phyloP scores from a whole-genome alignment of 2,888 invertebrate genomes.

The Ctena decussata region DNA sequence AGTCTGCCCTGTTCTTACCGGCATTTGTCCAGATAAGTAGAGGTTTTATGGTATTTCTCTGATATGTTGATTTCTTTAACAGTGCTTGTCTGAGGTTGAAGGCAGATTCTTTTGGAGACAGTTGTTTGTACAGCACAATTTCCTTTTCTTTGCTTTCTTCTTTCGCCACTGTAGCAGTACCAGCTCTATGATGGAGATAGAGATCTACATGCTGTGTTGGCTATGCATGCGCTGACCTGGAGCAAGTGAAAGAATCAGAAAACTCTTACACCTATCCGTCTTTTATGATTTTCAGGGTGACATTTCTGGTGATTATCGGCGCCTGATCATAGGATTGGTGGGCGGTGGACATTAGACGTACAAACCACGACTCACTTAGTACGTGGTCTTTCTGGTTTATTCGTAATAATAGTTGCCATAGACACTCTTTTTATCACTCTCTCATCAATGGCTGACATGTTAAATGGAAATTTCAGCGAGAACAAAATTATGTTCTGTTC shows the following conservation, averaged over 20 bases:
- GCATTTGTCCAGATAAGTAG: no score
- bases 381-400: neutral
- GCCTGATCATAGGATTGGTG: conserved; percentile 70
- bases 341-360: conserved; percentile 45
- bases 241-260: no score
- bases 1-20: no score
- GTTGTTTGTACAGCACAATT: neutral
- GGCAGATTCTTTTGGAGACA: neutral
- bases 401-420: no score
- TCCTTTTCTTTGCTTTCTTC: neutral
- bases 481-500: no score
- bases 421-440: no score
- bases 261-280: neutral
- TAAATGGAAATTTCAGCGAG: no score
- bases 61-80: no score
- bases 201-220: neutral
- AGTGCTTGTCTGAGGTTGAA: no score
- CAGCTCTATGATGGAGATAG: neutral
- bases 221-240: neutral
- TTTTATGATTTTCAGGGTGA: conserved; percentile 74
- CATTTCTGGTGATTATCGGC: conserved; percentile 77
- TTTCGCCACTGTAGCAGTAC: neutral
- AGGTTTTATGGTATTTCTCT: no score
- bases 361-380: conserved; percentile 5
- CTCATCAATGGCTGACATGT: no score